Evolutionary conservation across 2,888 invertebrate genomes (phyloP), one percentile per base, ranked within the genome.

Genomic region (Agonum fuliginosum): DNA sequence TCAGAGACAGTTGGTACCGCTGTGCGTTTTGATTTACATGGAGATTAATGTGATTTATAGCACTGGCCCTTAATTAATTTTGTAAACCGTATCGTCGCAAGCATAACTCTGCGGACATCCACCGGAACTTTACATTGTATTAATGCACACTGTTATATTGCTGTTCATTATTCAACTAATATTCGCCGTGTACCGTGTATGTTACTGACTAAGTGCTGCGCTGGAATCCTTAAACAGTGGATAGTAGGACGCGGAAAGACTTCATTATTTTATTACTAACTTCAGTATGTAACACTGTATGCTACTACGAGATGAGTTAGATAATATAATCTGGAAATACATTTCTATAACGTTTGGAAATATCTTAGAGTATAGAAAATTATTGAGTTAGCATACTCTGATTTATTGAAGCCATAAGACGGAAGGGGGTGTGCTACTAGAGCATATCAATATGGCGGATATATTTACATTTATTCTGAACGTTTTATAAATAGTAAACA

Each of bases 1-100:
- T 75, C 75, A 67, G 37, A 73, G 48, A 48, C 65, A 67, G 41
- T 19, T 19, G 41, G 65, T 6, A n/a, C 58, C 17, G 73, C 30
- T 73, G 43, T 74, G 74, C 65, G 67, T 75, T 75, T 75, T 75
- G 75, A 75, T 75, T 75, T 75, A 75, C 75, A 75, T 67, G 75
- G 75, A 75, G 75, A 75, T 75, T 75, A 75, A 75, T 67, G 34
- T 75, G 75, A 75, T 75, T 75, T 75, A 75, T 75, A 34, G 75
- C 75, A 67, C 34, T 75, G 75, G 75, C 67, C 75, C 75, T 75
- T 75, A 75, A 75, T 75, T 75, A 75, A 75, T 75, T 75, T 75
- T 75, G 75, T 75, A 75, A 75, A 75, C 67, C 67, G 75, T 75
- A 75, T 75, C 75, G 75, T 75, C 75, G 67, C 67, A 20, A 30